Evolutionary conservation across 2,888 invertebrate species (phyloP).

Genomic region (Pristionchus maxplancki): DNA sequence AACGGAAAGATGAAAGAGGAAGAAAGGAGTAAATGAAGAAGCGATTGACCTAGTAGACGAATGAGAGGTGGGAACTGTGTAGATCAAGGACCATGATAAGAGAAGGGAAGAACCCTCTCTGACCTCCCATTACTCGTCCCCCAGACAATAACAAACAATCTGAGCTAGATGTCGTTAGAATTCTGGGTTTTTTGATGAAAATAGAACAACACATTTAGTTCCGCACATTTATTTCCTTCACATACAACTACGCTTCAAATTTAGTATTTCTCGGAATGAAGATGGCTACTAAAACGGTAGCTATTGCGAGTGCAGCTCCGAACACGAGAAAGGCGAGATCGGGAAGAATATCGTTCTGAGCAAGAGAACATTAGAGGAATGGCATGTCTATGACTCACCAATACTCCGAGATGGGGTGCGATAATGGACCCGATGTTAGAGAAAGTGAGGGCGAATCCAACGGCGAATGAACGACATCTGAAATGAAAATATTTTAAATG

Average conservation of each 20-base stretch:
- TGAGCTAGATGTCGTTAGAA: too few relatives aligned
- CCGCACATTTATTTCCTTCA: background rate
- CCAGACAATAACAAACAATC: background rate
- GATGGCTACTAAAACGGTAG: constrained; percentile 22
- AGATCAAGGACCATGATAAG: background rate
- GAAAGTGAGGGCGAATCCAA: constrained; percentile 40
- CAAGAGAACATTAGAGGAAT: background rate
- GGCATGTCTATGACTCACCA: background rate
- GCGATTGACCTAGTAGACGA: background rate
- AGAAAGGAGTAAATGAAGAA: too few relatives aligned
- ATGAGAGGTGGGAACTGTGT: background rate
- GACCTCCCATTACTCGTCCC: background rate
- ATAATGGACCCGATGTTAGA: constrained; percentile 34
- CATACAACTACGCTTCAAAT: constrained; percentile 38
- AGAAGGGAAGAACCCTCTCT: background rate
- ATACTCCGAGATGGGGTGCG: background rate
- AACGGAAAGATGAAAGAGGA: background rate
- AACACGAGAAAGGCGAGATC: constrained; percentile 42
- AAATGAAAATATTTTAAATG: background rate
- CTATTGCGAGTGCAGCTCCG: background rate
- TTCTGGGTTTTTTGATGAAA: background rate
- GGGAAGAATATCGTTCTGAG: constrained; percentile 26
- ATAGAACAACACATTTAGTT: background rate
- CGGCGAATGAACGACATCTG: constrained; percentile 49
- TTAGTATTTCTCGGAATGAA: constrained; percentile 20